Percentiles rank a stretch among this genome's conserved stretches.
Conservation (phyloP, 2,888 invertebrate species). For the Drosophila quinaria region DNA sequence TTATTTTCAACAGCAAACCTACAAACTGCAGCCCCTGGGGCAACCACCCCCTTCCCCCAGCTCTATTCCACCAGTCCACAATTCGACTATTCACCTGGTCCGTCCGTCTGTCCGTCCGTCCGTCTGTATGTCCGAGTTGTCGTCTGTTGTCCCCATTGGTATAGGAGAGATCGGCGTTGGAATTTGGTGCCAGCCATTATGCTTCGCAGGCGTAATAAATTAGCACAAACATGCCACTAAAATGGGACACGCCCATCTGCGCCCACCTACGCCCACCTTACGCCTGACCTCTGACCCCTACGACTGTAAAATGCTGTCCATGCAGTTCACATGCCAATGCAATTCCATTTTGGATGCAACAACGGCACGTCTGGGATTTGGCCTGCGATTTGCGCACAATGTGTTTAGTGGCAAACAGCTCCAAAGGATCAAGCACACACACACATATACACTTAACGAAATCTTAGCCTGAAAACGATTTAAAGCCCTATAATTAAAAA, state of each 20-base stretch:
- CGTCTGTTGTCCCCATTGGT: constrained; percentile 58
- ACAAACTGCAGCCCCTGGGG: constrained; percentile 45
- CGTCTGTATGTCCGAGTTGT: constrained; percentile 15
- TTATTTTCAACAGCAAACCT: constrained; percentile 60
- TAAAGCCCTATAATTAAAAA: no score
- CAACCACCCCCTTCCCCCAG: background rate
- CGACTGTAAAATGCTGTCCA: constrained; percentile 74
- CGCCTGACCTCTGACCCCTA: constrained; percentile 37
- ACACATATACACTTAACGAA: no score
- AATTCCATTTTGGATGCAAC: constrained; percentile 58
- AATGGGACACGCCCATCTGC: constrained; percentile 68
- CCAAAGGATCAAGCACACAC: background rate
- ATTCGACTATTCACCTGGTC: constrained; percentile 24
- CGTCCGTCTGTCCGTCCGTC: constrained; percentile 5
- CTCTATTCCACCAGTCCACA: constrained; percentile 1
- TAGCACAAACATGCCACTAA: constrained; percentile 81
- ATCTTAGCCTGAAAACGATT: no score
- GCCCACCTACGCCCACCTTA: constrained; percentile 19
- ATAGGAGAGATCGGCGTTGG: constrained; percentile 42
- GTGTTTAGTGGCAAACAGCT: constrained; percentile 73
- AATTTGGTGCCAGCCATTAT: constrained; percentile 54
- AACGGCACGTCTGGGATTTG: constrained; percentile 75
- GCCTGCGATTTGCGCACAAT: constrained; percentile 76
- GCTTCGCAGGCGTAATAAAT: constrained; percentile 79
- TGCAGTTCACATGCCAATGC: constrained; percentile 73